Base-by-base conservation (phyloP, 2,888 invertebrate species). In the Drosophila trichaetosa region DNA sequence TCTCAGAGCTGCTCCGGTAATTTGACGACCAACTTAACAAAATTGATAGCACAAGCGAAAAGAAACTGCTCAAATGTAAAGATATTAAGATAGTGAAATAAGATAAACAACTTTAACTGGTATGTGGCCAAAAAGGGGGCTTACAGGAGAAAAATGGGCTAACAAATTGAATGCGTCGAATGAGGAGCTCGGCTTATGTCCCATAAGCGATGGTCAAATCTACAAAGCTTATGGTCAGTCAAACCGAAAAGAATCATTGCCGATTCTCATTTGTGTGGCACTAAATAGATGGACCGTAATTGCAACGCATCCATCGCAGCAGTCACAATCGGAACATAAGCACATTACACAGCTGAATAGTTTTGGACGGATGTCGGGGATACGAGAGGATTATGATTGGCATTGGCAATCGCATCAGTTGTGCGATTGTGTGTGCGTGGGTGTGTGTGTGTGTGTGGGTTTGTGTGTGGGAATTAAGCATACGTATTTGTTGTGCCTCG, bases 311-410 rank as follows among this genome's bases (percentile, higher is more conserved):
- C 21, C 40, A 46, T 24, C 46, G 46, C 49, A 40, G 29, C 34
- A 38, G 63, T 46, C 51, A 13, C 53, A 68, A 49, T 53, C 38
- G 38, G 21, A 42, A 54, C 59, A 40, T 73, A 73, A 73, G 73
- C 73, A 38, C 56, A 73, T 73, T 59, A 60, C 56, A 63, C 63
- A 42, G 46, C 24, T 18, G 63, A 68, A 21, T 54, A 63, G 38
- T 18, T 38, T 38, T 40, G 18, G 33, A 33, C 27, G 52, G 46
- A 46, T 66, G 6, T 8, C 10, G 16, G 21, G 27, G 13, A 27
- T 48, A 6, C 21, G 38, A 10, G 31, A 27, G 69, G 78, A 77
- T 77, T 73, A 73, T 77, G 73, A 77, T 77, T 77, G 76, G 60
- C 73, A 76, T 65, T 77, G 77, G 51, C 46, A 46, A 46, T 46